Conservation (phyloP, 2,113 vertebrate genomes). For the Atlantisia rogersi region DNA sequence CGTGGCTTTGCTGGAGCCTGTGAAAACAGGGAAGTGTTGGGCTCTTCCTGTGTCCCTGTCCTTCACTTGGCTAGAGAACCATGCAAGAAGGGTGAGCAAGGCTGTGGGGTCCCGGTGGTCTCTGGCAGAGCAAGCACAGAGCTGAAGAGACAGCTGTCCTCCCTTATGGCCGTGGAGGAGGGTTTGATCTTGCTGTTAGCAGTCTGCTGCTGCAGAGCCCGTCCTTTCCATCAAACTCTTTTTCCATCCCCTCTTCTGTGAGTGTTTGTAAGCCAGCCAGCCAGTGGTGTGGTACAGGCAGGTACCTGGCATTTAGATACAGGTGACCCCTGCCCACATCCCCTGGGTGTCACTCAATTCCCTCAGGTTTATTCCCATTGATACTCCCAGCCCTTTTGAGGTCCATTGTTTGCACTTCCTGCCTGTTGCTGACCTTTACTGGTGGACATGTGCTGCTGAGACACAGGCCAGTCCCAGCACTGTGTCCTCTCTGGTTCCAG, state of each 20-base stretch:
- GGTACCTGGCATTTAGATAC: not conserved
- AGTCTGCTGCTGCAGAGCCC: not conserved
- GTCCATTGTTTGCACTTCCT: not conserved
- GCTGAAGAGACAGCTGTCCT: not conserved
- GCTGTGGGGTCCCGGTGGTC: not conserved
- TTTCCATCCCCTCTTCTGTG: not conserved
- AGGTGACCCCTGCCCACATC: not conserved
- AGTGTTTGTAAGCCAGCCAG: not conserved
- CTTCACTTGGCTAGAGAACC: not conserved
- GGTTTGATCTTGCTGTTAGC: not conserved
- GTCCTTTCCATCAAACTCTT: not conserved
- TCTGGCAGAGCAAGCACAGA: accelerated
- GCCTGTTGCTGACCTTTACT: not conserved
- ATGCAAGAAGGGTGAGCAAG: not conserved
- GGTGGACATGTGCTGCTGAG: not conserved
- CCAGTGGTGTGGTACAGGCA: not conserved
- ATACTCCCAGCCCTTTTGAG: not conserved
- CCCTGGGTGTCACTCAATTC: not conserved
- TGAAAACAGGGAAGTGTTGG: accelerated
- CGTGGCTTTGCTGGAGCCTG: not conserved
- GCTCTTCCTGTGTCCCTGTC: not conserved
- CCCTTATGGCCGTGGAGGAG: not conserved
- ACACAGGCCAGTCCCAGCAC: not conserved
- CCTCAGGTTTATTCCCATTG: not conserved
- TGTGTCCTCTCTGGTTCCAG: not conserved